Evolutionary conservation across 1,140 invertebrate species (phyloP).

Genomic region (Leptinotarsa undecemlineata): DNA sequence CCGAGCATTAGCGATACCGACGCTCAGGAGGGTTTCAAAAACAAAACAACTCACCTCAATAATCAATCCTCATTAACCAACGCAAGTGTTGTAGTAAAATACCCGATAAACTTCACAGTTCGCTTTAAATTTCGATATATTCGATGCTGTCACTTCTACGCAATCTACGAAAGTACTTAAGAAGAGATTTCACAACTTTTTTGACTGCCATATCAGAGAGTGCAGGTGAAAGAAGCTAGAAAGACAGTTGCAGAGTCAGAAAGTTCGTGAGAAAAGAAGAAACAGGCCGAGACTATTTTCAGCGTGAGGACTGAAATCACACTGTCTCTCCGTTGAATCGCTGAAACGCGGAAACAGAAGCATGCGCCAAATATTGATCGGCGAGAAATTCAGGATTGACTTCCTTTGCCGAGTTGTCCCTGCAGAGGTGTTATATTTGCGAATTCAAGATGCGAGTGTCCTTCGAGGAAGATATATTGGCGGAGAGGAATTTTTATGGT

Average conservation of each 20-base stretch:
- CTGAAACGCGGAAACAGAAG: background rate
- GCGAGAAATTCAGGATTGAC: background rate
- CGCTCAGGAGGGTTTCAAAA: too few relatives aligned
- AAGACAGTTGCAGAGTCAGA: background rate
- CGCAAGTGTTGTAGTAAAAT: too few relatives aligned
- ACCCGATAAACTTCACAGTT: too few relatives aligned
- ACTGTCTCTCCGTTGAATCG: background rate
- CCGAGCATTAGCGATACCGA: too few relatives aligned
- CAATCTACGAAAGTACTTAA: constrained; percentile 1
- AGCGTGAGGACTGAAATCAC: constrained; percentile 3
- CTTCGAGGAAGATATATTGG: background rate
- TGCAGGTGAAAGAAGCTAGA: background rate
- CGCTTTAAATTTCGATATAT: constrained; percentile 12
- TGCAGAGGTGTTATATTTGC: background rate
- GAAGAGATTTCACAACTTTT: constrained; percentile 16
- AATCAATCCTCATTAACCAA: too few relatives aligned
- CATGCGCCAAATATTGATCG: constrained; percentile 27
- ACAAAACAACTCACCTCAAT: too few relatives aligned
- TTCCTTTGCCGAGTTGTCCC: background rate
- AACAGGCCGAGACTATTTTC: background rate
- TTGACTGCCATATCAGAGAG: constrained; percentile 7
- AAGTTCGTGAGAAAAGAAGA: background rate
- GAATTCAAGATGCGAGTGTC: background rate
- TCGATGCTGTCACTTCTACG: background rate
- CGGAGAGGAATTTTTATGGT: too few relatives aligned